Conservation (phyloP, 2,797 vertebrate genomes). For the Chaenodraco wilsoni region DNA sequence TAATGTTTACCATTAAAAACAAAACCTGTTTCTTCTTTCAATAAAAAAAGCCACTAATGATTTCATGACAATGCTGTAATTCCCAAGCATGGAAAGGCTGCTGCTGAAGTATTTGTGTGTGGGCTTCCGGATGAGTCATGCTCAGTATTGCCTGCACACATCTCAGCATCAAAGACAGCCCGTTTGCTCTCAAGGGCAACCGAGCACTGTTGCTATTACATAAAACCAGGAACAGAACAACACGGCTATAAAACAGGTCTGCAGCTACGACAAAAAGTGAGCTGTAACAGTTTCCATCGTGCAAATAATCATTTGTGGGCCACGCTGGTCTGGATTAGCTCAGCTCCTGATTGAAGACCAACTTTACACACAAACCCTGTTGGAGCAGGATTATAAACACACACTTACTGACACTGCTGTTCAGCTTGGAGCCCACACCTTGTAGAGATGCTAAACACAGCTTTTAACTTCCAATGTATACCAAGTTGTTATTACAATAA, state of each 20-base stretch:
- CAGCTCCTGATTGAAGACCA: constrained; percentile 10
- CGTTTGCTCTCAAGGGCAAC: constrained; percentile 78
- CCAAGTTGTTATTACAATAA: not conserved
- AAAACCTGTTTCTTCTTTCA: constrained; percentile 15
- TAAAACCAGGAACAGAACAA: constrained; percentile 71
- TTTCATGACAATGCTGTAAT: constrained; percentile 62
- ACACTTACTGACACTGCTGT: not conserved
- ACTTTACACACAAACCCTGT: constrained; percentile 14
- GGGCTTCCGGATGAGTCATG: constrained; percentile 79
- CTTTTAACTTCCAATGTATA: not conserved
- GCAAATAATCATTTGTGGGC: constrained; percentile 57
- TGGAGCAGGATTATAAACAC: constrained; percentile 11
- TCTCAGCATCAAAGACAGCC: constrained; percentile 75
- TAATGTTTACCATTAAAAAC: constrained; percentile 1
- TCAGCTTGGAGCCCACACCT: not conserved
- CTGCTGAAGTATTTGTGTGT: constrained; percentile 70
- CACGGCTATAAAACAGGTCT: constrained; percentile 64
- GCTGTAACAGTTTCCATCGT: constrained; percentile 46
- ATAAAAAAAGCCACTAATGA: constrained; percentile 26
- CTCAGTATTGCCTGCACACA: constrained; percentile 75
- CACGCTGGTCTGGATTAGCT: constrained; percentile 37
- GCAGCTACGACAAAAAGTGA: constrained; percentile 39
- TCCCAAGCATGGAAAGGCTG: constrained; percentile 62
- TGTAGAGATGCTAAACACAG: not conserved
- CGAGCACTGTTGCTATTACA: constrained; percentile 75